Base-by-base conservation (phyloP, 1,140 invertebrate species). In the Nephila pilipes region DNA sequence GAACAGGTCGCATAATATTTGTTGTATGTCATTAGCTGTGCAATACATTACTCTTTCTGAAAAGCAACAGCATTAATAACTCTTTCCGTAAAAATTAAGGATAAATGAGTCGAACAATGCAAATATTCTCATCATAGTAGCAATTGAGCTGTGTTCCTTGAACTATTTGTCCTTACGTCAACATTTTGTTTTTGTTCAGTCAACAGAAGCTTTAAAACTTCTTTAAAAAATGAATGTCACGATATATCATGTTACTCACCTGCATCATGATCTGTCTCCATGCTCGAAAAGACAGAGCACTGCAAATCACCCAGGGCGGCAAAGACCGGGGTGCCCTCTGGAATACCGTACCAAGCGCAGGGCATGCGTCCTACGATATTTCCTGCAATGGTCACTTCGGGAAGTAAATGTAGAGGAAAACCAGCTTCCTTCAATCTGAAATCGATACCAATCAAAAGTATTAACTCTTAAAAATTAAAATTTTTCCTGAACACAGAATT, bases 291-390 rank as follows among this genome's bases (percentile, higher is more conserved):
- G 3, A 98, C 97, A 18, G 97, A 98, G 95, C 97, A 98, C 95
- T 98, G 98, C 20, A 98, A 95, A 96, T 99, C 98, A 20, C 98
- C 98, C 57, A 98, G 95, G 36, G 97, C 97, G 69, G 97, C 97
- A 85, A 97, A 96, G 79, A 98, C 97, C 57, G 97, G 96, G 32
- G 97, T 97, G 54, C 97, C 97, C 93, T 96, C 96, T 60, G 97
- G 97, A 94, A 98, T 97, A n/a, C 97, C 96, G 95, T 97, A 97
- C 97, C 97, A 98, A 58, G 96, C 96, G 65, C 96, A 95, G 14
- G 95, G 95, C 85, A 98, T 95, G 93, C 95, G 95, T 18, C 97
- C 98, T 36, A 97, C 97, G 65, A 96, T 95, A 94, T 96, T 95
- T 4, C 97, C 97, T 93, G 97, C 96, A 93, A 96, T 95, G 25